Percentiles rank a stretch among this genome's conserved stretches.
These are phyloP conservation scores for Callipepla squamata DNA, from an alignment of 2,113 vertebrate genomes.

Conservation along the genomic window DNA sequence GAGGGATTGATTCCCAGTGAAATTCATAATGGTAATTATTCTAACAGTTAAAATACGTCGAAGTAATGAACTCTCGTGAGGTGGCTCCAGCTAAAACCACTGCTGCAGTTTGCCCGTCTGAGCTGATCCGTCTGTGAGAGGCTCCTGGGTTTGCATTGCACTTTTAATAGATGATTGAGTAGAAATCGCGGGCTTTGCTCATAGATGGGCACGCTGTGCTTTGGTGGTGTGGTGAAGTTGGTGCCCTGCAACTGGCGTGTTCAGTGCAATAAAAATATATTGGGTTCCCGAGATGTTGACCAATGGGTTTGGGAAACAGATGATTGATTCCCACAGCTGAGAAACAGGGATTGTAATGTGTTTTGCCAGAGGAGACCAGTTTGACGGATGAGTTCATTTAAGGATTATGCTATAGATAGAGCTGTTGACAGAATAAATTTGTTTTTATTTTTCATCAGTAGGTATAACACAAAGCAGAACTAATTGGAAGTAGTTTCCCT, in stretches of 20 bases:
- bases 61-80: not conserved
- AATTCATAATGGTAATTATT: not conserved
- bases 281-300: constrained; percentile 75
- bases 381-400: constrained; percentile 74
- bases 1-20: not conserved
- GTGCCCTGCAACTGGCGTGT: constrained; percentile 57
- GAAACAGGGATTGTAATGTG: constrained; percentile 67
- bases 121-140: not conserved
- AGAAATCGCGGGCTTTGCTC: not conserved
- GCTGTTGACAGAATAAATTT: constrained; percentile 80
- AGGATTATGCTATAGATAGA: constrained; percentile 82
- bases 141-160: not conserved
- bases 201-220: not conserved
- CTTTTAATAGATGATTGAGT: not conserved
- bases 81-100: not conserved
- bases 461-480: constrained; percentile 67
- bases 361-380: constrained; percentile 70
- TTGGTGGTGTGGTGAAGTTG: constrained; percentile 38
- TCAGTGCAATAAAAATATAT: constrained; percentile 76
- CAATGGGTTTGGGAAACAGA: constrained; percentile 75
- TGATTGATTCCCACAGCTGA: constrained; percentile 87
- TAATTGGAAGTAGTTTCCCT: constrained; percentile 67
- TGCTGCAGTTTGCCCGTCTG: not conserved
- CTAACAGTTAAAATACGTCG: not conserved
- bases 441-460: constrained; percentile 75